Conservation (phyloP, 2,113 vertebrate species). For the Sorex fumeus region DNA sequence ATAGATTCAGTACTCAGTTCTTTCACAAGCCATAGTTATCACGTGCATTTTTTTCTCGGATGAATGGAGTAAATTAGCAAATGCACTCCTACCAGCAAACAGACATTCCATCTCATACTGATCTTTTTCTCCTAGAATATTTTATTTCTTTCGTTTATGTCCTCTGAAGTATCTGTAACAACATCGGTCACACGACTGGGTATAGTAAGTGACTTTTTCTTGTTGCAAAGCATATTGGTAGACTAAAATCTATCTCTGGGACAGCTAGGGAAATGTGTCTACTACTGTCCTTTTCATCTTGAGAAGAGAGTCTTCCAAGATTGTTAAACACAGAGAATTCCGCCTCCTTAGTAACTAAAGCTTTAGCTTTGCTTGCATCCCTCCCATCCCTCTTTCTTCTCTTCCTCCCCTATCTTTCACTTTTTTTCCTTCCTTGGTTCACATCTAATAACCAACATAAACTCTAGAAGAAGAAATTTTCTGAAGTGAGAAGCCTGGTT, state of each 20-base stretch:
- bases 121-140: neutral
- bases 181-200: conserved; percentile 18
- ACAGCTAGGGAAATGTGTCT: too few species aligned
- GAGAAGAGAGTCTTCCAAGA: too few species aligned
- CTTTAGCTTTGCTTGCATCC: conserved; percentile 1
- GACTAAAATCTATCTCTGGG: too few species aligned
- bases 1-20: neutral
- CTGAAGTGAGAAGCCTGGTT: neutral
- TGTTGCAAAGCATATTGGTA: too few species aligned
- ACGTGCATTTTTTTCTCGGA: neutral
- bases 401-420: neutral
- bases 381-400: neutral
- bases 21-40: conserved; percentile 24
- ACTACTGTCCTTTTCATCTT: too few species aligned
- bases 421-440: neutral
- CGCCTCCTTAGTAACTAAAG: neutral
- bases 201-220: conserved; percentile 64
- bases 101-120: neutral
- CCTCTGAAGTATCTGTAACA: conserved; percentile 51
- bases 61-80: conserved; percentile 52
- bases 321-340: too few species aligned
- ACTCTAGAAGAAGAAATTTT: conserved; percentile 14
- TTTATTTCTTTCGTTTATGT: conserved; percentile 40
- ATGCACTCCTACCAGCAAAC: neutral
- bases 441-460: conserved; percentile 21